Evolutionary conservation across 2,797 vertebrate genomes (phyloP).

Genomic region (Acanthornis magna): DNA sequence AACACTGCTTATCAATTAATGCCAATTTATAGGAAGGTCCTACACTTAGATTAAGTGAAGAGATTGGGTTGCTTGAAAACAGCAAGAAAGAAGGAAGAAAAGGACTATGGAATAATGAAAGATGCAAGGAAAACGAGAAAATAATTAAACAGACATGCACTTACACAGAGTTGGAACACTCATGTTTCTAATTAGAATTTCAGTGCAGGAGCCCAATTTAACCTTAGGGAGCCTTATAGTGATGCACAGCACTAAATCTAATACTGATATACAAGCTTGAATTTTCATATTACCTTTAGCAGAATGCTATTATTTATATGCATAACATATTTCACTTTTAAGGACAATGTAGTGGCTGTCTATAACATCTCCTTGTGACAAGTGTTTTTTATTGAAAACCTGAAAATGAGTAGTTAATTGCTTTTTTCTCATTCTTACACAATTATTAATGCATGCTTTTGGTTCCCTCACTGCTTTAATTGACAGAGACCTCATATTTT

Average conservation of each 20-base stretch:
- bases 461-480: background rate
- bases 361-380: constrained; percentile 36
- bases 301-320: constrained; percentile 44
- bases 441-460: background rate
- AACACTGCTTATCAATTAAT: constrained; percentile 79
- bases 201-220: constrained; percentile 78
- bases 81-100: constrained; percentile 76
- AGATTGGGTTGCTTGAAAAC: constrained; percentile 74
- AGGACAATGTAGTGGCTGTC: constrained; percentile 13
- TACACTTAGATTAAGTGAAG: constrained; percentile 74
- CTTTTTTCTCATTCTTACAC: constrained; percentile 40
- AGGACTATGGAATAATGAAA: constrained; percentile 70
- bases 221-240: constrained; percentile 78
- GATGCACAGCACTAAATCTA: constrained; percentile 70
- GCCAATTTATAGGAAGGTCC: constrained; percentile 74
- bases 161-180: constrained; percentile 74
- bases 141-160: constrained; percentile 78
- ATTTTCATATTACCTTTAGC: constrained; percentile 65
- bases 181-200: constrained; percentile 81
- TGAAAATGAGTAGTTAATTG: constrained; percentile 31
- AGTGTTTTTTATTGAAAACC: constrained; percentile 21
- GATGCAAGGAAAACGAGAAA: constrained; percentile 71
- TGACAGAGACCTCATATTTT: background rate
- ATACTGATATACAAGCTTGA: constrained; percentile 60
- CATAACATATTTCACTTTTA: constrained; percentile 56